phyloP scores from a whole-genome alignment of 2,113 vertebrate genomes.

The Petaurus breviceps region DNA sequence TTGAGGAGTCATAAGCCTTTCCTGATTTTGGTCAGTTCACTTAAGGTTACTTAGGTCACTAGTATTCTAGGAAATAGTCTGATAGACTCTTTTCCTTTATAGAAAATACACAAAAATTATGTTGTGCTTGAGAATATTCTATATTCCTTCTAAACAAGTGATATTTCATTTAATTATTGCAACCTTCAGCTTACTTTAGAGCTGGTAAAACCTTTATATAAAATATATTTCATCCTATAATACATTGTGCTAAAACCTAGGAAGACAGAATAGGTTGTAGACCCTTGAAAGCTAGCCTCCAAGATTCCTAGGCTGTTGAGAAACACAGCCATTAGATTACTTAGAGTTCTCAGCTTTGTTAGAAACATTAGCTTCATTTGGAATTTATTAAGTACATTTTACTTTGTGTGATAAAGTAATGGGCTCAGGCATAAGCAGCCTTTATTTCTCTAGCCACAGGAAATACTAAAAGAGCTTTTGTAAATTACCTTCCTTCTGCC shows the following conservation, averaged over 20 bases:
- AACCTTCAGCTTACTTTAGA: constrained; percentile 4
- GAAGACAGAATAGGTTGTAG: neutral
- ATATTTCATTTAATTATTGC: neutral
- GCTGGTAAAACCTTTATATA: neutral
- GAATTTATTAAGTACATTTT: neutral
- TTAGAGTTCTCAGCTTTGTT: neutral
- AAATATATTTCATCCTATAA: neutral
- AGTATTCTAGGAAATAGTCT: neutral
- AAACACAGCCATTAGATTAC: neutral
- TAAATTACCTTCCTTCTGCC: neutral
- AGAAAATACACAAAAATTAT: neutral
- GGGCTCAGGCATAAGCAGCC: fast-evolving
- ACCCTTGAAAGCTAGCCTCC: neutral
- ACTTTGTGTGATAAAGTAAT: neutral
- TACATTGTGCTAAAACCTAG: neutral
- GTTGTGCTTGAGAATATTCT: neutral
- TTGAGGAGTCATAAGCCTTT: neutral
- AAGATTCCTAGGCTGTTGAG: neutral
- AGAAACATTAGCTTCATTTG: neutral
- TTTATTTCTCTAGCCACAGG: neutral
- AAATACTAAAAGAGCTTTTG: neutral
- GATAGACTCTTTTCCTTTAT: neutral
- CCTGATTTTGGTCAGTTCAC: too few relatives aligned
- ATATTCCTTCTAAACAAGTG: neutral
- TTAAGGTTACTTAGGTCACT: fast-evolving